Evolutionary conservation across 23 tunicate species (phyloP).

Genomic region (Phallusia fumigata): DNA sequence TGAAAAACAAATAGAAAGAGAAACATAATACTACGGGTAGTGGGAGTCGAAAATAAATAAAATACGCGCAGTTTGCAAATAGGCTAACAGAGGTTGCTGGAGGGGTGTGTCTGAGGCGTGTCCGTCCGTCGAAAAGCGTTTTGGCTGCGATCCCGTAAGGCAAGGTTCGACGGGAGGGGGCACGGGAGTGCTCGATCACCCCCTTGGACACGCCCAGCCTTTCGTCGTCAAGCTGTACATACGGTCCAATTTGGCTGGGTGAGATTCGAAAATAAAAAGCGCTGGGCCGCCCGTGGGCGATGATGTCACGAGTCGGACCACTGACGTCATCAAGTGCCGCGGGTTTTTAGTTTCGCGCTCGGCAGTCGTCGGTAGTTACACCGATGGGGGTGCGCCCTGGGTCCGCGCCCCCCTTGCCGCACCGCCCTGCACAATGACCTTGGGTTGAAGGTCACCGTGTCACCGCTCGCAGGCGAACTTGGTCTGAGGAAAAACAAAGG

Average conservation of each 20-base stretch:
- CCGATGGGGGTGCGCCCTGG: background rate
- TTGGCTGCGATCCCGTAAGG: no score
- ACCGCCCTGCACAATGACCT: no score
- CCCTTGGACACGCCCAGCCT: background rate
- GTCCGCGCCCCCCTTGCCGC: background rate
- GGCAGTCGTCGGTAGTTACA: background rate
- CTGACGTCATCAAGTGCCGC: background rate
- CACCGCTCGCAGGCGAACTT: no score
- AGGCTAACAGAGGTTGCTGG: slow-evolving; percentile 7
- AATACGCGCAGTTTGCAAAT: background rate
- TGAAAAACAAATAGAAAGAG: background rate
- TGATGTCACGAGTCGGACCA: background rate
- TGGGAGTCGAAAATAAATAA: background rate
- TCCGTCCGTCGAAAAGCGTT: background rate
- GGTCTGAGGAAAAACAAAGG: no score
- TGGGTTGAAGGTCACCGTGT: no score
- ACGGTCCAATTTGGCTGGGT: background rate
- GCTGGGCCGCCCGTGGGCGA: background rate
- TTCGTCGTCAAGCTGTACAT: background rate
- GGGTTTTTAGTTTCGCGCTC: background rate
- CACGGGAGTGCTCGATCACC: background rate
- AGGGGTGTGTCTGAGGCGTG: background rate
- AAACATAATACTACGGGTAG: background rate
- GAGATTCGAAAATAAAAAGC: background rate
- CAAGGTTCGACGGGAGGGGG: no score